Conservation (phyloP, 2,797 vertebrate species). For the Echeneis naucrates region DNA sequence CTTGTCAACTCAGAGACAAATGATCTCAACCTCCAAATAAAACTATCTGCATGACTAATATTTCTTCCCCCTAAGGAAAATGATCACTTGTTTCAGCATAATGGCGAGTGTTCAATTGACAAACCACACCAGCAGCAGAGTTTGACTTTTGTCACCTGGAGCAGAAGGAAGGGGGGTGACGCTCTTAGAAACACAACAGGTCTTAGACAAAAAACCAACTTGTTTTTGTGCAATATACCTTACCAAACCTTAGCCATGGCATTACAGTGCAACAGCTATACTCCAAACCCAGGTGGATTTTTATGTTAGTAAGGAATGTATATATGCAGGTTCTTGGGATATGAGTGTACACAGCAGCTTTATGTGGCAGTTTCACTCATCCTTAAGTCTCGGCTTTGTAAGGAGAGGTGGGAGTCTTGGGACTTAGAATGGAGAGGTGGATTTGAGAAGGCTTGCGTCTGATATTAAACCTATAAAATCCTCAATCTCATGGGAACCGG, state of each 20-base stretch:
- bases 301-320: not conserved
- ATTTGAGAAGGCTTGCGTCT: constrained; percentile 39
- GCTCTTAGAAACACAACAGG: no score
- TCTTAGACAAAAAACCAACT: no score
- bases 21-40: not conserved
- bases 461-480: constrained; percentile 71
- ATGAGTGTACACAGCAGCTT: constrained; percentile 52
- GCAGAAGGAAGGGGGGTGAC: not conserved
- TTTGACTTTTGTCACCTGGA: not conserved
- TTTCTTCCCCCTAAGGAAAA: not conserved
- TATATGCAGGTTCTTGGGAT: constrained; percentile 30
- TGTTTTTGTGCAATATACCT: not conserved
- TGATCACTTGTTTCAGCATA: not conserved
- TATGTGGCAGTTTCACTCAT: constrained; percentile 56
- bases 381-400: constrained; percentile 10
- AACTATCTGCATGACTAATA: not conserved
- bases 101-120: not conserved
- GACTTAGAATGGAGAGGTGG: constrained; percentile 9
- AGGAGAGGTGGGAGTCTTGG: not conserved
- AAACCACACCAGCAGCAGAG: not conserved
- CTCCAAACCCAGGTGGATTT: constrained; percentile 24
- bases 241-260: not conserved
- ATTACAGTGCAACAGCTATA: constrained; percentile 9
- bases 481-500: constrained; percentile 29
- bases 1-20: not conserved